Conservation (phyloP, 2,113 vertebrate species). For the Greenwoodochromis staneri region DNA sequence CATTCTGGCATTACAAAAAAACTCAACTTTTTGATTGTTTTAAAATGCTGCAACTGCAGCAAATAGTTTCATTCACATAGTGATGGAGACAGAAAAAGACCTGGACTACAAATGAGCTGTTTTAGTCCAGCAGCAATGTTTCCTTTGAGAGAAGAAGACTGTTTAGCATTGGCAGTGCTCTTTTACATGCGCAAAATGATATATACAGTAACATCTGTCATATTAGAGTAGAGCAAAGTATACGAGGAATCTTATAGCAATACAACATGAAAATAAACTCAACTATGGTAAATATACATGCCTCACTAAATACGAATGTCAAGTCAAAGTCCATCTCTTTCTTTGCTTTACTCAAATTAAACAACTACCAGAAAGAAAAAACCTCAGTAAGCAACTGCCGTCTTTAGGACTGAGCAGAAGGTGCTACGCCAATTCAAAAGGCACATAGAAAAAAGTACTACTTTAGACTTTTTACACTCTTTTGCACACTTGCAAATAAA, state of each 20-base stretch:
- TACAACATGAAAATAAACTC: not conserved
- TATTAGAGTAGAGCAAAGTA: not conserved
- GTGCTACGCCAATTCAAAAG: not conserved
- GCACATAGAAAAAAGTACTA: not conserved
- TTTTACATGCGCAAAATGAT: not conserved
- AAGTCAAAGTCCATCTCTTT: not conserved
- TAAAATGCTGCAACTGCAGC: not conserved
- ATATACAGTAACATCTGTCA: not conserved
- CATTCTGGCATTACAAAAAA: not conserved
- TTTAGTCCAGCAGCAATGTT: not conserved
- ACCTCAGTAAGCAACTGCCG: not conserved
- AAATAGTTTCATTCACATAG: not conserved
- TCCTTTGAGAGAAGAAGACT: not conserved
- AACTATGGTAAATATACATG: not conserved
- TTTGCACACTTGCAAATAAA: not conserved
- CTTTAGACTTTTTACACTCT: not conserved
- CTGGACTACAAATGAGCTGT: not conserved
- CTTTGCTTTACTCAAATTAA: not conserved
- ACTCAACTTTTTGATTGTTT: not conserved
- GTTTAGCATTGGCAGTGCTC: not conserved
- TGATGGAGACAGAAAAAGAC: not conserved
- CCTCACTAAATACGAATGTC: not conserved
- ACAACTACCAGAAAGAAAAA: not conserved
- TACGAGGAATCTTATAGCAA: not conserved
- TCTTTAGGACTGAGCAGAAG: not conserved